Base-by-base conservation (phyloP, 2,113 vertebrate species). In the Trogon surrucura region DNA sequence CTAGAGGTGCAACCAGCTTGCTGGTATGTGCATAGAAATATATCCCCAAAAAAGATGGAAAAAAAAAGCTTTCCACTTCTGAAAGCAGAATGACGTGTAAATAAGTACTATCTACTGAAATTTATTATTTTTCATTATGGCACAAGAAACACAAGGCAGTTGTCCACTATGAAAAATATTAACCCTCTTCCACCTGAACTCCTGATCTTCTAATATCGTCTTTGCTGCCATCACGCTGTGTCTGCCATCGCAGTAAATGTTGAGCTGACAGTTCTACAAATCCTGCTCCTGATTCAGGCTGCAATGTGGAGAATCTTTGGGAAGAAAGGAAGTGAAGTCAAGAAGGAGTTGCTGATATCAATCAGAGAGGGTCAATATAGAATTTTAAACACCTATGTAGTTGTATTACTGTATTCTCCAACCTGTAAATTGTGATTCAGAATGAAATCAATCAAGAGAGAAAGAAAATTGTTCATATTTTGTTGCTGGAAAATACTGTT, bases 1-100 rank as follows among this genome's bases (percentile, higher is more conserved):
- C 29, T 73, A 36, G 15, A 62, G 38, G 32, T 47, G 25, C 34
- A 80, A 16, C 21, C 19, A 3, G 26, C 22, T 62, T 0, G 0
- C 25, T 13, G 44, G 20, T 26, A 16, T 0, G 0, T 32, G 20
- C n/a, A 7, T n/a, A 53, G 34, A 67, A n/a, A 56, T 69, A 48
- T 22, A 22, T 38, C 44, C 66, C 50, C 38, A 8, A 48, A 86
- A 86, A 54, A 8, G 30, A 45, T 30, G 8, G 16, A 5, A 44
- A 45, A 14, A 57, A 66, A 81, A 67, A 16, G 2, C 15, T 79
- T 64, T 71, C 26, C 12, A 34, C 9, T 73, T 70, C 38, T 34
- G 34, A 45, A 70, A 79, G 12, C 17, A 51, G 36, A 72, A 74
- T 16, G 16, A 53, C 19, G 44, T 16, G 7, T 65, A 82, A 45